Evolutionary conservation across 2,888 invertebrate genomes (phyloP), one percentile per base, ranked within the genome.

Genomic region (Tenodera sinensis): DNA sequence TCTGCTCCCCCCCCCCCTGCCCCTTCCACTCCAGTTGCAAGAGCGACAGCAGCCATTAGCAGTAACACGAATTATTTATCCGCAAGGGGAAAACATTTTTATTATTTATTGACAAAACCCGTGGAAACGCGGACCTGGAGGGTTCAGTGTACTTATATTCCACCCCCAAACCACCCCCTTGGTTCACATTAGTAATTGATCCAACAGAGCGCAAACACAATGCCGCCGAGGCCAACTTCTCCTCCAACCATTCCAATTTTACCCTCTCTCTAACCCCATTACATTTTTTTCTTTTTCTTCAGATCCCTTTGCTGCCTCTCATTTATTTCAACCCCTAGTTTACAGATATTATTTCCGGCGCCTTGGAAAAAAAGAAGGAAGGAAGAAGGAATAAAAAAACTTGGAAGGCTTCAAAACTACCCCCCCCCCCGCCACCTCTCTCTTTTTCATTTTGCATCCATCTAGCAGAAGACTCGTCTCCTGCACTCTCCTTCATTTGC

Each of bases 261-360:
- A 30, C 34, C 82, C 54, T 20, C 84, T 84, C 83, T 84, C 84
- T 54, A 88, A 84, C 84, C 84, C 88, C 83, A 84, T 85, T 81
- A 87, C 42, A 30, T 83, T 89, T 85, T n/a, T 85, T 87, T 84
- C 34, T 71, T 71, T 71, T 71, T 71, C 54, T 71, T 71, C 54
- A 71, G 30, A 82, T 87, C 83, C 54, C 27, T 47, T 88, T 82
- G 81, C 71, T 88, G 47, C 88, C 87, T 81, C 85, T 89, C 89
- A 89, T 89, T 89, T 89, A 89, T 89, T 89, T 89, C 87, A 86
- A 83, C 87, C 87, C 87, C 86, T 89, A 85, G 87, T 89, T 89
- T 86, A 89, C 89, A 90, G 88, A 86, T 88, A 90, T 90, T 90
- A 88, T 89, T 90, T 89, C 89, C 86, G 90, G 85, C 88, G 88